phyloP scores from a whole-genome alignment of 2,888 invertebrate species.

The Trichogramma dendrolimi region DNA sequence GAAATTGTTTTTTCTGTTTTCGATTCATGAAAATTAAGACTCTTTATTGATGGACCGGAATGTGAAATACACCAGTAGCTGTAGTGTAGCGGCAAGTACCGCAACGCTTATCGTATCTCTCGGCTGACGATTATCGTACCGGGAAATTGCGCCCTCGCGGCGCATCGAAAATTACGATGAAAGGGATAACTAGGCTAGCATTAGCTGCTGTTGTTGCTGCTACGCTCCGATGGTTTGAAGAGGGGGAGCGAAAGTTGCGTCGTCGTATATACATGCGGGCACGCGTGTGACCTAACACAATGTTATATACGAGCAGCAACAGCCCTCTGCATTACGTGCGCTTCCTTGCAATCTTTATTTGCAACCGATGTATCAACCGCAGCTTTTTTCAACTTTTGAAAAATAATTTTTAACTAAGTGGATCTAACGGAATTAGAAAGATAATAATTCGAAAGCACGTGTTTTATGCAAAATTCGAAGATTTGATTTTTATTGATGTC shows the following conservation, averaged over 20 bases:
- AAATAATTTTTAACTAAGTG: too few species aligned
- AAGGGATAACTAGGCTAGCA: conserved; percentile 32
- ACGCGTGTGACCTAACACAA: not conserved
- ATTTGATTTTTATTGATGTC: too few species aligned
- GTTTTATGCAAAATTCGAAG: too few species aligned
- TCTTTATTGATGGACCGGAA: too few species aligned
- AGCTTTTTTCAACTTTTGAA: too few species aligned
- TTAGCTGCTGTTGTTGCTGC: conserved; percentile 22
- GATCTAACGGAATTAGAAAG: too few species aligned
- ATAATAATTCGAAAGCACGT: too few species aligned
- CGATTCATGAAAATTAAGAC: too few species aligned
- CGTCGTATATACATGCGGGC: not conserved
- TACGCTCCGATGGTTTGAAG: not conserved
- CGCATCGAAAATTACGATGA: conserved; percentile 33
- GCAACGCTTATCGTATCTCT: conserved; percentile 27
- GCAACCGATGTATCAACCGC: not conserved
- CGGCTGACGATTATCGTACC: conserved; percentile 22
- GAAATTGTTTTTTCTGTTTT: too few species aligned
- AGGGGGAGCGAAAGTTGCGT: not conserved
- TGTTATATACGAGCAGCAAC: not conserved
- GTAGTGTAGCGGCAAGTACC: too few species aligned
- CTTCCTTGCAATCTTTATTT: conserved; percentile 15
- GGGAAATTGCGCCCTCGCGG: conserved; percentile 28
- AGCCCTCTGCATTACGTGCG: too few species aligned
- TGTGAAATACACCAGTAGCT: too few species aligned